Base-by-base conservation (phyloP, 2,113 vertebrate genomes). In the Atractosteus spatula region DNA sequence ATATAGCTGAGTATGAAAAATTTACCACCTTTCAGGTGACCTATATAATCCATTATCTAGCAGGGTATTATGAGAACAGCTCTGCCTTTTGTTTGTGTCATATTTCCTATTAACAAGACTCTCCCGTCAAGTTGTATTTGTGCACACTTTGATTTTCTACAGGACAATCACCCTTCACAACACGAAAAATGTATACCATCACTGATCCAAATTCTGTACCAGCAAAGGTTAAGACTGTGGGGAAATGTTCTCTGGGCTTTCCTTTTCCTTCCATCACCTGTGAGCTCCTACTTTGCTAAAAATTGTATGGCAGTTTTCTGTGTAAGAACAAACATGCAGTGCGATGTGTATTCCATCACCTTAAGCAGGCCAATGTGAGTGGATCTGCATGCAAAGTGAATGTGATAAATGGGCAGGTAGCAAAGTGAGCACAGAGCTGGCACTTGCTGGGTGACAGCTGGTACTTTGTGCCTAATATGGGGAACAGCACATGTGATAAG, bases 1-100 rank as follows among this genome's bases (percentile, higher is more conserved):
- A 81, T 90, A 79, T 89, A 89, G 89, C 81, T 91, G 89, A 92
- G 86, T 84, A 91, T 91, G 89, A 91, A 91, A 90, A 91, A 92
- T 92, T 86, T 81, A 81, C 87, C 88, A 90, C 86, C 87, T 89
- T 86, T 82, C 84, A 76, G 76, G 73, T 92, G 91, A 91, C 89
- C 90, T 87, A 89, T 74, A 91, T 91, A 89, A 89, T 92, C 89
- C 89, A 92, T 92, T 91, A 91, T 89, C 81, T 89, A 82, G 73
- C 71, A 81, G 79, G 85, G 87, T 88, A 89, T 90, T 89, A 90
- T 91, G 88, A 89, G 87, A 89, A 84, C 76, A 87, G 88, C 80
- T 86, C 78, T 87, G 86, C 85, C 88, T 88, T 86, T 85, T 87
- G 86, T 82, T 81, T 86, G 86, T 81, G 84, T 86, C 84, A 78